Conservation (phyloP, 1,140 invertebrate genomes). For the Cydia amplana region DNA sequence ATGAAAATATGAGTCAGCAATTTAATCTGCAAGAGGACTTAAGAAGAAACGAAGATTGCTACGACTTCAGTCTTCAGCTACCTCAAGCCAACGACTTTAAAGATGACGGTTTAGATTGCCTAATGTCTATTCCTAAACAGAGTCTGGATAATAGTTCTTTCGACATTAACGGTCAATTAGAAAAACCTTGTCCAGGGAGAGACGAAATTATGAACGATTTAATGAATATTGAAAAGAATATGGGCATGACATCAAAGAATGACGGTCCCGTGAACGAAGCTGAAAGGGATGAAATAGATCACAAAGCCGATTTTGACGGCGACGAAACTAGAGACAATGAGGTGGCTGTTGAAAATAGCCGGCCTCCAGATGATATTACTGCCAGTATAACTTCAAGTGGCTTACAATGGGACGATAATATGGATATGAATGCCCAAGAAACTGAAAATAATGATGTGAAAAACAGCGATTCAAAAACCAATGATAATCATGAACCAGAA, state of each 20-base stretch:
- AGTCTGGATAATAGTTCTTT: constrained; percentile 48
- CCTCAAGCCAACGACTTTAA: constrained; percentile 62
- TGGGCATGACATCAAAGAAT: constrained; percentile 44
- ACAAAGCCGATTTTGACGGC: constrained; percentile 42
- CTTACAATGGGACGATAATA: constrained; percentile 54
- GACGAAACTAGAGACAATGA: constrained; percentile 36
- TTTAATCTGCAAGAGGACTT: constrained; percentile 60
- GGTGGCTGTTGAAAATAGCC: constrained; percentile 32
- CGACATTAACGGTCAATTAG: constrained; percentile 47
- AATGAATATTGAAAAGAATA: constrained; percentile 69
- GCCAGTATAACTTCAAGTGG: constrained; percentile 41
- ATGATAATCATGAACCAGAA: constrained; percentile 36
- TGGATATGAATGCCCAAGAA: constrained; percentile 36
- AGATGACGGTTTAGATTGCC: constrained; percentile 65
- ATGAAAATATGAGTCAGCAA: constrained; percentile 55
- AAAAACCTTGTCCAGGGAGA: constrained; percentile 55
- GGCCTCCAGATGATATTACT: constrained; percentile 37
- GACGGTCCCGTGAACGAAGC: constrained; percentile 37
- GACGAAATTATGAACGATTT: constrained; percentile 73
- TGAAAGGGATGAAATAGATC: constrained; percentile 35
- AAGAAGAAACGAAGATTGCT: constrained; percentile 62
- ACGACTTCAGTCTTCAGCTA: constrained; percentile 63
- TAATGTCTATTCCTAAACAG: constrained; percentile 64
- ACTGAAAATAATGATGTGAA: constrained; percentile 34
- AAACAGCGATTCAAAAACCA: constrained; percentile 22